Base-by-base conservation (phyloP, 1,140 invertebrate species). In the Formica selysi region DNA sequence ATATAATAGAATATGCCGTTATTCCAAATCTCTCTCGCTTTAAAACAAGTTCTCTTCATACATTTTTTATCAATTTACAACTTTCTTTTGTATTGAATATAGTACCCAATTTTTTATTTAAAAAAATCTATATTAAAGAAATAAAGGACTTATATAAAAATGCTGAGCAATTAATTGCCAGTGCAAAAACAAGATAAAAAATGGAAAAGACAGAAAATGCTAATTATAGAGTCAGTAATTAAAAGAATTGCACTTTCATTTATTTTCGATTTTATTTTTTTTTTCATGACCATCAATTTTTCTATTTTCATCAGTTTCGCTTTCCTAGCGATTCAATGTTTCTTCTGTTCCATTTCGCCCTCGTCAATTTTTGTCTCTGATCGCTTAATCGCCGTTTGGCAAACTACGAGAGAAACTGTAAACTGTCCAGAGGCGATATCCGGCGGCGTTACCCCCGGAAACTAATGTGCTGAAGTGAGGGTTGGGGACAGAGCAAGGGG, bases 341-440 rank as follows among this genome's bases (percentile, higher is more conserved):
- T 57, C 19, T 81, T 62, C 0, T 61, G 11, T 61, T 36, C 36
- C 41, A 62, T 54, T n/a, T 68, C 29, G 11, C 0, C 44, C 29
- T 29, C 16, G 36, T 64, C 48, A 65, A 64, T 71, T 83, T 64
- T 86, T 90, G 62, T 83, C 76, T 65, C 48, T 76, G 59, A 68
- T 70, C 61, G 61, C 84, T 86, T 90, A 86, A 90, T 90, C 71
- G 38, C 48, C n/a, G 64, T 70, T 85, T 80, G 68, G 76, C 65
- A 91, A 85, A 86, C 70, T 80, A 85, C 61, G 54, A 91, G 86
- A 87, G 87, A 89, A 88, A 86, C 80, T 86, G 70, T 84, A 70
- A 79, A 87, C 80, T 87, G 78, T 91, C 87, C 87, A 91, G 90
- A 81, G 86, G 89, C 89, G 92, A 93, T 91, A 93, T 93, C 92